Conservation (phyloP, 2,113 vertebrate species). For the Oryzias curvinotus region DNA sequence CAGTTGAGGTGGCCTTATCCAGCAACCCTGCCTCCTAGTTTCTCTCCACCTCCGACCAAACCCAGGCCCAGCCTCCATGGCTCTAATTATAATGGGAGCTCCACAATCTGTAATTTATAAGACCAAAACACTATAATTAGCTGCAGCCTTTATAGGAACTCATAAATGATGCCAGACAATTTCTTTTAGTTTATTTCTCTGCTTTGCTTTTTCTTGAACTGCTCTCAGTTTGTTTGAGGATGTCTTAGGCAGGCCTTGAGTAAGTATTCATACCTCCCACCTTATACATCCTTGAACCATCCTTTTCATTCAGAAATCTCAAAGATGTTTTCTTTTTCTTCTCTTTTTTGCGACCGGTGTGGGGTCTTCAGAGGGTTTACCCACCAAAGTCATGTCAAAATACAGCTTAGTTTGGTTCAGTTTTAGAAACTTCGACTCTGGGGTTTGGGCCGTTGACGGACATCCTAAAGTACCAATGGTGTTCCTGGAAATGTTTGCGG, state of each 20-base stretch:
- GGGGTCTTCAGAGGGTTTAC: constrained; percentile 51
- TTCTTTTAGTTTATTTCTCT: constrained; percentile 49
- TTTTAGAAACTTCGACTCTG: constrained; percentile 41
- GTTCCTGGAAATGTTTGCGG: constrained; percentile 64
- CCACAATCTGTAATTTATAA: constrained; percentile 83
- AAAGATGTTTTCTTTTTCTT: constrained; percentile 6
- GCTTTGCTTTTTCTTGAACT: constrained; percentile 34
- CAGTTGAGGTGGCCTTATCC: constrained; percentile 61
- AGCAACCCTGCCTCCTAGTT: constrained; percentile 48
- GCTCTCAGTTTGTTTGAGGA: constrained; percentile 49
- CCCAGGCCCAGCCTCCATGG: constrained; percentile 54
- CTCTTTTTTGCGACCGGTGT: constrained; percentile 28
- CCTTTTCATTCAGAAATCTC: constrained; percentile 29
- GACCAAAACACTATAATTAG: constrained; percentile 81
- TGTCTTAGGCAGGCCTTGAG: constrained; percentile 43
- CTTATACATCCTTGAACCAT: constrained; percentile 26
- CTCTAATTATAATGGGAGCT: constrained; percentile 80
- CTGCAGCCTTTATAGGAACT: constrained; percentile 76
- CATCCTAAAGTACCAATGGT: constrained; percentile 44
- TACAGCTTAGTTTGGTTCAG: constrained; percentile 49
- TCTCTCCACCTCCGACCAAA: constrained; percentile 55
- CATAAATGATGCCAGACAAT: constrained; percentile 77
- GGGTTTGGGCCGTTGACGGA: constrained; percentile 13
- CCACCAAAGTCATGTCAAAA: constrained; percentile 46
- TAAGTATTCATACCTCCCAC: constrained; percentile 53